phyloP scores from a whole-genome alignment of 2,888 invertebrate genomes.

The Eremobia ochroleuca region DNA sequence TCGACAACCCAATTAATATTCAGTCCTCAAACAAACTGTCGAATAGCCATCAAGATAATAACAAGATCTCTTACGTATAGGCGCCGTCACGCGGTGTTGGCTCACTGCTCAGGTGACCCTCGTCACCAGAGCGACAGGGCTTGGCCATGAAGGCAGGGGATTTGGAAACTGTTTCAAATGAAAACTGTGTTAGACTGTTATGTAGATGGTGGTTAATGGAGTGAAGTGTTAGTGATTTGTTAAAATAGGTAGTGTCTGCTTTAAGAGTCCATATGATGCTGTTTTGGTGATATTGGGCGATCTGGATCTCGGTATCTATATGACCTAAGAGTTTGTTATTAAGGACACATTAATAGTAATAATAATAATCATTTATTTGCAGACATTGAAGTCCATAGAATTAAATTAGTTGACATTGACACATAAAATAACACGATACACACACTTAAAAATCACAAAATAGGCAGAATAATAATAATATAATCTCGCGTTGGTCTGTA shows the following conservation, averaged over 20 bases:
- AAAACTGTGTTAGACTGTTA: conserved; percentile 8
- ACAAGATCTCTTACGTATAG: conserved; percentile 26
- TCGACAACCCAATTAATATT: conserved; percentile 25
- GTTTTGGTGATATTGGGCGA: no score
- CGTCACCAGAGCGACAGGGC: conserved; percentile 31
- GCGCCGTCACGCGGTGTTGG: conserved; percentile 17
- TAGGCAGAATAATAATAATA: no score
- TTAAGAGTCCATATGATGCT: no score
- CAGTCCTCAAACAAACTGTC: conserved; percentile 23
- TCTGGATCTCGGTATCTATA: no score
- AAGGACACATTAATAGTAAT: no score
- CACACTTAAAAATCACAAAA: no score
- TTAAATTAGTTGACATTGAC: no score
- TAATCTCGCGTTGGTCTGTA: no score
- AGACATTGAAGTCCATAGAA: no score
- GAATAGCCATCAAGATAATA: conserved; percentile 38
- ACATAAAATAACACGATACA: no score
- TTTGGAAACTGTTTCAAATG: conserved; percentile 31
- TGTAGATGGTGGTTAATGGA: not conserved
- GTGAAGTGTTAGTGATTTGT: not conserved
- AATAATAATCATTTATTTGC: no score
- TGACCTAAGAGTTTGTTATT: no score
- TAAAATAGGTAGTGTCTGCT: not conserved
- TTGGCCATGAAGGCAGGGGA: conserved; percentile 12
- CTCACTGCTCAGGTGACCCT: conserved; percentile 43